Conservation (phyloP, 2,113 vertebrate species). For the Prunella fulvescens region DNA sequence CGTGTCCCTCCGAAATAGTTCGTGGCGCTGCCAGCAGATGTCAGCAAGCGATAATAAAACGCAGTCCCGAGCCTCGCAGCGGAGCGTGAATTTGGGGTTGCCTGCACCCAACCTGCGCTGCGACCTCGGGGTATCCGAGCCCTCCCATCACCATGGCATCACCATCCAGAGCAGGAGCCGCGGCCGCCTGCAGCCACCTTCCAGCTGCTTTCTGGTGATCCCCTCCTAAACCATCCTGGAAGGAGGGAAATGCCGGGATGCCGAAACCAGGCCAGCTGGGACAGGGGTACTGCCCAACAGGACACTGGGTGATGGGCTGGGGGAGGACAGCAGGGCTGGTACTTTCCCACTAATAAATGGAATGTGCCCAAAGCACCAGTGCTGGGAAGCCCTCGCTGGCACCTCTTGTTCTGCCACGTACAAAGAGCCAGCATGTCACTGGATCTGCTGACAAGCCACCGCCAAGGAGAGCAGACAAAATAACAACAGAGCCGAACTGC, state of each 20-base stretch:
- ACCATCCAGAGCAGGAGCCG: fast-evolving
- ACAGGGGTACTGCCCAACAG: background rate
- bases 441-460: background rate
- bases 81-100: background rate
- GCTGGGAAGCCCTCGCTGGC: fast-evolving
- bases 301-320: fast-evolving
- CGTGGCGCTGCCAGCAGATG: conserved; percentile 72
- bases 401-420: fast-evolving
- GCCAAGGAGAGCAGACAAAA: background rate
- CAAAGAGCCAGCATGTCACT: background rate
- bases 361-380: fast-evolving
- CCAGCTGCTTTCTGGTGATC: background rate
- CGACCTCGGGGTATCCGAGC: background rate
- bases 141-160: fast-evolving
- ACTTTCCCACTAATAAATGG: background rate
- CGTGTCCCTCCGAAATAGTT: background rate
- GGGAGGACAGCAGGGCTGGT: background rate
- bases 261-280: fast-evolving
- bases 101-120: background rate
- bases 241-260: background rate
- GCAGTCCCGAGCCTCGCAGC: background rate
- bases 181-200: background rate
- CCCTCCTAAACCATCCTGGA: background rate
- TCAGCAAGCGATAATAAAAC: conserved; percentile 74
- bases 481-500: no score